phyloP scores from a whole-genome alignment of 1,140 invertebrate genomes.

The Lysiphlebus fabarum region DNA sequence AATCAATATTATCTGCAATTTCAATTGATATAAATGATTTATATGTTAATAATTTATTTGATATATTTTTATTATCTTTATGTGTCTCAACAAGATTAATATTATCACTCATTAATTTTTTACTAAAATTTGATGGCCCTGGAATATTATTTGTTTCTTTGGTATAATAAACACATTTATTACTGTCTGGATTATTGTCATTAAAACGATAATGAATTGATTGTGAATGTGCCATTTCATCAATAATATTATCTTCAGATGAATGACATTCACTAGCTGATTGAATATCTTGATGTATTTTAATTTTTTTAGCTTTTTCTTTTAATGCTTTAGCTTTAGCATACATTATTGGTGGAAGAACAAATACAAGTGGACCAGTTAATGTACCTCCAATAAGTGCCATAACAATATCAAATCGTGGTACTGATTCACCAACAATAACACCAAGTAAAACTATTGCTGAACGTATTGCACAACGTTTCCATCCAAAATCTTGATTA shows the following conservation, averaged over 20 bases:
- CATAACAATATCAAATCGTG: constrained; percentile 86
- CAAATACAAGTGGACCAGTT: constrained; percentile 78
- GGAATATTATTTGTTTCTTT: constrained; percentile 26
- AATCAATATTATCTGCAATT: constrained; percentile 8
- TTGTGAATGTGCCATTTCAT: constrained; percentile 44
- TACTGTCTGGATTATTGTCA: constrained; percentile 20
- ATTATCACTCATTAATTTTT: not conserved
- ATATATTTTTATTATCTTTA: too few relatives aligned
- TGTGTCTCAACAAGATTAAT: not conserved
- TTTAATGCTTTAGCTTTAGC: constrained; percentile 44
- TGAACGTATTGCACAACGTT: constrained; percentile 72
- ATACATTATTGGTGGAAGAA: constrained; percentile 83
- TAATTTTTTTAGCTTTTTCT: constrained; percentile 19
- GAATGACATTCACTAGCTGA: constrained; percentile 34
- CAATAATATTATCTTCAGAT: constrained; percentile 27
- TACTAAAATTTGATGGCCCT: not conserved
- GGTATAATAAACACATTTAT: constrained; percentile 41
- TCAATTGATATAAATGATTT: too few relatives aligned
- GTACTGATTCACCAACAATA: constrained; percentile 76
- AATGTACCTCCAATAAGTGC: constrained; percentile 80
- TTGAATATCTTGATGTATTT: constrained; percentile 30
- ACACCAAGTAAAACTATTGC: constrained; percentile 68
- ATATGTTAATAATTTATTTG: too few relatives aligned
- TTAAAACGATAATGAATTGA: constrained; percentile 36
- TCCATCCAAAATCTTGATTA: constrained; percentile 73